Conservation (phyloP, 2,797 vertebrate genomes). For the Myiotriccus ornatus region DNA sequence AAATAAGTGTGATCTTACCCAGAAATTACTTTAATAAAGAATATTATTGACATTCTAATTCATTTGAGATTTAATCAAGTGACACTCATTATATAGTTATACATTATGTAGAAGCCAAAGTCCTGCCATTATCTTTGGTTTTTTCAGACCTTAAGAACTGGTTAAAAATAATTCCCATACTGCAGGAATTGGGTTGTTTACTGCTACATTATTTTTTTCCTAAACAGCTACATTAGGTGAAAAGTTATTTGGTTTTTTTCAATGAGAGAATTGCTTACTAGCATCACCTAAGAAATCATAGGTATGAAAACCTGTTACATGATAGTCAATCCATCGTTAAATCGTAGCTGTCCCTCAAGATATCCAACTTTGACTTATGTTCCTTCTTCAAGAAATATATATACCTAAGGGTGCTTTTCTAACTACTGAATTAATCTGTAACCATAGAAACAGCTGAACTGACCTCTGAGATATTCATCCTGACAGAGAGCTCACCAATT, state of each 20-base stretch:
- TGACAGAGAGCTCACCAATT: background rate
- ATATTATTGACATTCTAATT: background rate
- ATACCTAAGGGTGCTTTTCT: background rate
- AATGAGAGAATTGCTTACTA: background rate
- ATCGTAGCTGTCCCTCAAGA: background rate
- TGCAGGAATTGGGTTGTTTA: background rate
- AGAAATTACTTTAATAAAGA: conserved; percentile 27
- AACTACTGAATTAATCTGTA: conserved; percentile 9
- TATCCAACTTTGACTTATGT: background rate
- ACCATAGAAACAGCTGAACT: conserved; percentile 33
- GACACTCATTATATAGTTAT: background rate
- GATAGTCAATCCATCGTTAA: background rate
- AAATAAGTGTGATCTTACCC: background rate
- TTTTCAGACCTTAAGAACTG: background rate
- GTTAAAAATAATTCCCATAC: background rate
- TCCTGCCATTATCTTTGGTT: conserved; percentile 6
- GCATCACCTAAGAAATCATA: background rate
- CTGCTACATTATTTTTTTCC: background rate
- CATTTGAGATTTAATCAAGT: conserved; percentile 21
- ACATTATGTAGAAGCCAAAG: background rate
- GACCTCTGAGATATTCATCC: background rate
- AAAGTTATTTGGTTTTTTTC: background rate
- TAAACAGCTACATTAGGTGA: background rate
- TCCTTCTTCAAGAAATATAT: background rate
- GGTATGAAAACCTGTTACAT: background rate